phyloP scores from a whole-genome alignment of 2,113 vertebrate species.

The Protomyctophum bolini region DNA sequence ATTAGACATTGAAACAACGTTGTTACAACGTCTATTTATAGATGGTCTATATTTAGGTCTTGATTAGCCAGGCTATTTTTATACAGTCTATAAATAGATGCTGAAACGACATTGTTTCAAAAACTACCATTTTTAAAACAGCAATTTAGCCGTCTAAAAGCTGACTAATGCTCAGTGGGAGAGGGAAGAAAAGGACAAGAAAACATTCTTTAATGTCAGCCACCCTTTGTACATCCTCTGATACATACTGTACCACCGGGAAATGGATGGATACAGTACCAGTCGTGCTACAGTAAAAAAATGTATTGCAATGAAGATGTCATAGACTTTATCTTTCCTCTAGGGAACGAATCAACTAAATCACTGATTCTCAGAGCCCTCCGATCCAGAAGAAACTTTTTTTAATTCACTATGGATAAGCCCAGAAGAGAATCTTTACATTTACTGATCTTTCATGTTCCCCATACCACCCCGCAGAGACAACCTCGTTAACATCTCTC shows the following conservation, averaged over 20 bases:
- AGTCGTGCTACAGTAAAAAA: neutral
- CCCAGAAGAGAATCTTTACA: constrained; percentile 47
- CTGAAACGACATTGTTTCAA: too few relatives aligned
- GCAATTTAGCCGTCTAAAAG: too few relatives aligned
- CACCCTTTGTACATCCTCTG: neutral
- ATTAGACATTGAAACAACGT: too few relatives aligned
- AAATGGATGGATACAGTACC: neutral
- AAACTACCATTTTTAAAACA: too few relatives aligned
- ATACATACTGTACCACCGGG: neutral
- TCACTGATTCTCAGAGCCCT: constrained; percentile 14
- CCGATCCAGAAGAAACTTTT: constrained; percentile 17
- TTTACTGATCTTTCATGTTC: constrained; percentile 44
- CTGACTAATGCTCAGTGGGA: too few relatives aligned
- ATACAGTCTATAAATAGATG: too few relatives aligned
- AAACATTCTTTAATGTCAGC: neutral
- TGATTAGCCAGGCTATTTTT: too few relatives aligned
- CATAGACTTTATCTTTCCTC: neutral
- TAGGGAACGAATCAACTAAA: neutral
- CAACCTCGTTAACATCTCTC: constrained; percentile 45
- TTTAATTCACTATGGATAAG: constrained; percentile 11
- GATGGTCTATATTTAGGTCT: too few relatives aligned
- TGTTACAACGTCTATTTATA: too few relatives aligned
- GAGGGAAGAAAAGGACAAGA: neutral
- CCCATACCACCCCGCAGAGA: constrained; percentile 35
- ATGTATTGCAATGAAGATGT: neutral